Conservation (phyloP, 2,888 invertebrate species). For the Myopa testacea region DNA sequence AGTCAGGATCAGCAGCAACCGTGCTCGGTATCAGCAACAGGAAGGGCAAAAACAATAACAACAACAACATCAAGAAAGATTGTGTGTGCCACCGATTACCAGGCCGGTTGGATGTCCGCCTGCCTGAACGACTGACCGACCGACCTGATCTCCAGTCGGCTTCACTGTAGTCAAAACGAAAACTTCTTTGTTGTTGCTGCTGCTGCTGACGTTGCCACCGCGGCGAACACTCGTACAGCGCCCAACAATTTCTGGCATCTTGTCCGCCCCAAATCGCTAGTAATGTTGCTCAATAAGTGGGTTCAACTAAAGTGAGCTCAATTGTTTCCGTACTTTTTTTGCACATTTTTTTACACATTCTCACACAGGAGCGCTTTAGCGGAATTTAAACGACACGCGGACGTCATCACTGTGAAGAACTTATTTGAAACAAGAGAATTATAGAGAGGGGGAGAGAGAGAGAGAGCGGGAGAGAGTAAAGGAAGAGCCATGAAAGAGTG, state of each 20-base stretch:
- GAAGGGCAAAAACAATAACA: slow-evolving; percentile 24
- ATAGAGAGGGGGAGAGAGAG: background rate
- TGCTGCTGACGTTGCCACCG: slow-evolving; percentile 16
- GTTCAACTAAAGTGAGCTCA: slow-evolving; percentile 26
- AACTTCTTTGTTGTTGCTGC: slow-evolving; percentile 9
- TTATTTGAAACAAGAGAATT: too few relatives aligned
- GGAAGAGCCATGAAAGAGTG: background rate
- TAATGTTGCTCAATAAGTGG: slow-evolving; percentile 41
- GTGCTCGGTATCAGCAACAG: slow-evolving; percentile 44
- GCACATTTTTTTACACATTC: too few relatives aligned
- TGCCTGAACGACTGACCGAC: background rate
- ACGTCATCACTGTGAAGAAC: too few relatives aligned
- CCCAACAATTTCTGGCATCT: slow-evolving; percentile 36
- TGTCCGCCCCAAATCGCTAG: slow-evolving; percentile 40
- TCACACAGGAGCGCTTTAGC: too few relatives aligned
- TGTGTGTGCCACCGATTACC: background rate
- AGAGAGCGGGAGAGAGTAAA: background rate
- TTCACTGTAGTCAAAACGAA: background rate
- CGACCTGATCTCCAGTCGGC: background rate
- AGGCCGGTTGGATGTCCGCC: background rate
- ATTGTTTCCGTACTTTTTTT: background rate
- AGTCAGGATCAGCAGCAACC: slow-evolving; percentile 48
- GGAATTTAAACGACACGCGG: too few relatives aligned
- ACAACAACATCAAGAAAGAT: slow-evolving; percentile 8
- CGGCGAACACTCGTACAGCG: slow-evolving; percentile 3